Evolutionary conservation across 2,113 vertebrate species (phyloP).

Genomic region (Hydrolagus affinis): DNA sequence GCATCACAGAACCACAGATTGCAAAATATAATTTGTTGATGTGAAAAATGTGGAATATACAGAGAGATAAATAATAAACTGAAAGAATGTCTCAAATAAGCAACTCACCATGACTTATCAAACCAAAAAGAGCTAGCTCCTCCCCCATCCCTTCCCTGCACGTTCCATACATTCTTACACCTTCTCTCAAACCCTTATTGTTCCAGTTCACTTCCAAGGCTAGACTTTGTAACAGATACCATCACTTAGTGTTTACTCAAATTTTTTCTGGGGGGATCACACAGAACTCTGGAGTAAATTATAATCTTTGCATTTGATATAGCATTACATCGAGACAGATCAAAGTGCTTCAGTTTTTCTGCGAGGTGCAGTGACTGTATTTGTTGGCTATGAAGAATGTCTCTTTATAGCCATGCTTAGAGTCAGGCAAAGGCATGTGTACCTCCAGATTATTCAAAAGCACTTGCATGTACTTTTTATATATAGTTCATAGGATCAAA

Average conservation of each 20-base stretch:
- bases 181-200: too few species aligned
- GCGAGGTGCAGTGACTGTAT: too few species aligned
- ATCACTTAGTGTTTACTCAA: too few species aligned
- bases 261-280: slow-evolving; percentile 41
- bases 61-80: background rate
- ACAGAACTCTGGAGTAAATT: slow-evolving; percentile 52
- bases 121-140: background rate
- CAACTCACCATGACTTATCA: background rate
- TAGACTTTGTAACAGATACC: too few species aligned
- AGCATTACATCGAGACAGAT: background rate
- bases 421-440: too few species aligned
- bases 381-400: too few species aligned
- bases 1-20: background rate
- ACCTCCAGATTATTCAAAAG: too few species aligned
- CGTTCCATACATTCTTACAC: background rate
- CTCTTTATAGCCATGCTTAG: too few species aligned
- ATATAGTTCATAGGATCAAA: too few species aligned
- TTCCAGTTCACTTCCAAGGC: too few species aligned
- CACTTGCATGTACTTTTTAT: too few species aligned
- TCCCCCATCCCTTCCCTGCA: background rate
- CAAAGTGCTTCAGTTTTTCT: background rate
- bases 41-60: background rate
- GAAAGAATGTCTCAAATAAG: background rate
- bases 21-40: background rate
- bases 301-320: background rate